These are phyloP conservation scores for Odontomachus brunneus DNA, from an alignment of 1,140 invertebrate species.

Conservation along the genomic window DNA sequence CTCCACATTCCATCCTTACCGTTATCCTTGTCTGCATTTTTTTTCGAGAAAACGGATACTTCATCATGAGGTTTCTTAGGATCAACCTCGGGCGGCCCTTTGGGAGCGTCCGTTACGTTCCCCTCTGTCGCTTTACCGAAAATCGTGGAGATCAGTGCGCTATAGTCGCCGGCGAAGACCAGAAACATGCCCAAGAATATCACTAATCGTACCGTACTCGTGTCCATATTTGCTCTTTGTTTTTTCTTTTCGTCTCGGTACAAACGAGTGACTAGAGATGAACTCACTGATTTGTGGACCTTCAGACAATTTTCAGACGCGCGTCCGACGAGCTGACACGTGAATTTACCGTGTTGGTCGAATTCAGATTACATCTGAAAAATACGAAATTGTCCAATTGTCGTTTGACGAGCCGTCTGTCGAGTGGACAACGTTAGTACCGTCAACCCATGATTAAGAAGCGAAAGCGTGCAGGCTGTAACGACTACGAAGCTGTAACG, in stretches of 20 bases:
- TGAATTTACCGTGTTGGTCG: not conserved
- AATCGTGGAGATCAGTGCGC: slow-evolving; percentile 78
- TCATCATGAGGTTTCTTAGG: slow-evolving; percentile 65
- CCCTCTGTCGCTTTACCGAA: slow-evolving; percentile 75
- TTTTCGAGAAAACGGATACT: slow-evolving; percentile 62
- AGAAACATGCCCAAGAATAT: slow-evolving; percentile 84
- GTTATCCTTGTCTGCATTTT: slow-evolving; percentile 73
- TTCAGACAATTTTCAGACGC: not conserved
- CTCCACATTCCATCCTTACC: slow-evolving; percentile 70
- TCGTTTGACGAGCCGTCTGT: not conserved
- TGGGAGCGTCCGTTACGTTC: slow-evolving; percentile 69
- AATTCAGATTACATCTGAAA: slow-evolving; percentile 19
- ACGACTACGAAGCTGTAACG: too few relatives aligned
- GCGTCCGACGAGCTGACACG: not conserved
- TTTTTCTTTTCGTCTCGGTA: not conserved
- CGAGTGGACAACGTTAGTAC: too few relatives aligned
- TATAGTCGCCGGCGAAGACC: slow-evolving; percentile 83
- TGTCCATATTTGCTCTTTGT: slow-evolving; percentile 76
- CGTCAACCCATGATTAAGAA: too few relatives aligned
- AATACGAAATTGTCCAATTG: slow-evolving; percentile 8
- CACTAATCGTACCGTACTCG: slow-evolving; percentile 82
- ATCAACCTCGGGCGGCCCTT: slow-evolving; percentile 66
- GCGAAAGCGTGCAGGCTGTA: too few relatives aligned
- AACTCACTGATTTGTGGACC: not conserved
- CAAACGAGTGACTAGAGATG: not conserved